phyloP scores from a whole-genome alignment of 2,797 vertebrate genomes.

The Octomys mimax region DNA sequence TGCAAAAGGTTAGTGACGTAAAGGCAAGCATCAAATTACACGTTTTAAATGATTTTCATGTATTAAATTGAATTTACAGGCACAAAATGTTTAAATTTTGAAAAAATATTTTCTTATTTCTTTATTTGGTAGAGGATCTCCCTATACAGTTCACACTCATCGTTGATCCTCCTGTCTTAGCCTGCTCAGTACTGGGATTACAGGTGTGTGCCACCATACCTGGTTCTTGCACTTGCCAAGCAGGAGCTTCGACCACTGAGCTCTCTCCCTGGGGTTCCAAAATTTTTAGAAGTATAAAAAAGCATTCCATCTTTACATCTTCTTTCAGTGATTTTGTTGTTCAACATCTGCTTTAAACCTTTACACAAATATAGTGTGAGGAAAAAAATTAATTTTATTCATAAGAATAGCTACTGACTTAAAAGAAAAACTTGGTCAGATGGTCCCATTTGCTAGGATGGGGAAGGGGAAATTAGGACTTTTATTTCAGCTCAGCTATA shows the following conservation, averaged over 20 bases:
- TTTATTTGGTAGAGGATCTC: no score
- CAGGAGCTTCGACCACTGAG: no score
- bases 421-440: neutral
- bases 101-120: no score
- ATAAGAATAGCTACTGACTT: slow-evolving; percentile 6
- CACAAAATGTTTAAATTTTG: neutral
- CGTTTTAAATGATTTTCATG: neutral
- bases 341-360: slow-evolving; percentile 37
- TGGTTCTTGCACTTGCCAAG: no score
- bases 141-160: no score
- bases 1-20: neutral
- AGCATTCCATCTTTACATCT: neutral
- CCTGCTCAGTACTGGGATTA: no score
- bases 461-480: neutral
- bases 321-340: slow-evolving; percentile 23
- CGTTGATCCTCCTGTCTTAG: no score
- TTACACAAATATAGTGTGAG: neutral
- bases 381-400: neutral
- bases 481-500: slow-evolving; percentile 14
- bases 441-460: neutral
- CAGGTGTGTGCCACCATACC: no score
- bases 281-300: slow-evolving; percentile 1
- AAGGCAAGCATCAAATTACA: neutral
- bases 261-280: neutral
- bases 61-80: neutral